Evolutionary conservation across 2,113 vertebrate species (phyloP).

Genomic region (Polypterus senegalus): DNA sequence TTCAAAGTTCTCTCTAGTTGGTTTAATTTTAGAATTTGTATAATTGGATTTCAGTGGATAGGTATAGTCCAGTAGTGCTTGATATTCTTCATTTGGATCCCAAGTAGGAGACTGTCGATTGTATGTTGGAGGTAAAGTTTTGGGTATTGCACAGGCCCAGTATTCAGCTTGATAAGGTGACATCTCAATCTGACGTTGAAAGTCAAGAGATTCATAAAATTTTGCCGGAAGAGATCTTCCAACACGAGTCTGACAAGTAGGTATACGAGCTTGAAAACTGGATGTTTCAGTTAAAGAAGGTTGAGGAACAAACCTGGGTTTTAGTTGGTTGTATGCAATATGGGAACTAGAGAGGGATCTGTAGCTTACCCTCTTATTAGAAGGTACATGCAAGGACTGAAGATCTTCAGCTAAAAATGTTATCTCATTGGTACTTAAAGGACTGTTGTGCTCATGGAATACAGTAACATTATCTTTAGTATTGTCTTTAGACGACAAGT

Average conservation of each 20-base stretch:
- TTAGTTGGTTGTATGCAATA: conserved; percentile 25
- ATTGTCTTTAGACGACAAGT: conserved; percentile 6
- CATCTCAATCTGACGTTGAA: conserved; percentile 22
- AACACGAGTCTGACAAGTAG: background rate
- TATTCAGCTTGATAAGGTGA: conserved; percentile 56
- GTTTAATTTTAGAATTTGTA: conserved; percentile 22
- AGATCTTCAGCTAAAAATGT: conserved; percentile 12
- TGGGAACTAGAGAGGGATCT: conserved; percentile 24
- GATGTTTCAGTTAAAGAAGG: conserved; percentile 18
- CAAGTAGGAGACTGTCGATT: conserved; percentile 60
- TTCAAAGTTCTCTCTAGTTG: conserved; percentile 14
- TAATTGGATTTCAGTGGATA: conserved; percentile 70
- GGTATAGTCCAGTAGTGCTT: conserved; percentile 78
- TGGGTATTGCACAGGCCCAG: conserved; percentile 75
- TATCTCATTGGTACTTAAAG: conserved; percentile 18
- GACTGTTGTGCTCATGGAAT: conserved; percentile 12
- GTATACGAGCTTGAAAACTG: conserved; percentile 11
- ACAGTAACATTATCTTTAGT: conserved; percentile 9
- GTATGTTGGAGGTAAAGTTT: conserved; percentile 51
- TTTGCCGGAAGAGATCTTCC: background rate
- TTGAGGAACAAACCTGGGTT: conserved; percentile 31
- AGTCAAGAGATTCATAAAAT: conserved; percentile 10
- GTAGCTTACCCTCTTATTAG: background rate
- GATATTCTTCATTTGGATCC: conserved; percentile 75
- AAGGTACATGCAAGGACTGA: conserved; percentile 21